These are phyloP conservation scores for Leptoteleia sp. DNA, from an alignment of 1,140 invertebrate genomes.

Conservation along the genomic window DNA sequence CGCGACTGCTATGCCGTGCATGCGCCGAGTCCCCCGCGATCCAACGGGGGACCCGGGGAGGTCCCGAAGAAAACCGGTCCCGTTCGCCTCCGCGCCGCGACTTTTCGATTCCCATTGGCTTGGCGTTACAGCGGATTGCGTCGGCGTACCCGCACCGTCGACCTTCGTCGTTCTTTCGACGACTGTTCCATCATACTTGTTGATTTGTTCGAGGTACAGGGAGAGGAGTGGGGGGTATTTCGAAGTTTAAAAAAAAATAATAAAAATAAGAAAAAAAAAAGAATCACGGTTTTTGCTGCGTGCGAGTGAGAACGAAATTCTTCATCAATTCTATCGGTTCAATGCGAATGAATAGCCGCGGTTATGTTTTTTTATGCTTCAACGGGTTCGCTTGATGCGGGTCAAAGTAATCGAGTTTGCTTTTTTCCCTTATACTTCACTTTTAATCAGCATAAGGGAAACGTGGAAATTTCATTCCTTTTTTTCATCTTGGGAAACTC, in stretches of 20 bases:
- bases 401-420: too few relatives aligned
- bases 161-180: conserved; percentile 68
- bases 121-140: conserved; percentile 58
- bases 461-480: too few relatives aligned
- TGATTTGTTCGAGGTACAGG: conserved; percentile 24
- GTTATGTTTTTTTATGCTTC: too few relatives aligned
- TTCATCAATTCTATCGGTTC: too few relatives aligned
- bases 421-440: too few relatives aligned
- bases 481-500: too few relatives aligned
- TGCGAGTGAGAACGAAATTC: conserved; percentile 1
- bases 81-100: conserved; percentile 63
- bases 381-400: too few relatives aligned
- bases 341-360: too few relatives aligned
- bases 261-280: not conserved
- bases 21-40: conserved; percentile 56
- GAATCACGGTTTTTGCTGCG: not conserved
- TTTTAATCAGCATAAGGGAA: too few relatives aligned
- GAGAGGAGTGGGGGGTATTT: conserved; percentile 6
- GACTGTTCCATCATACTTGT: conserved; percentile 58
- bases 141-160: conserved; percentile 63
- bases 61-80: conserved; percentile 62
- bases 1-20: conserved; percentile 51
- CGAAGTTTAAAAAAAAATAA: conserved; percentile 8
- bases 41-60: conserved; percentile 27
- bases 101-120: conserved; percentile 66